Percentiles rank a stretch among this genome's conserved stretches.
Conservation (phyloP, 35 echinoderm and acorn worm genomes). For the Patiria miniata region DNA sequence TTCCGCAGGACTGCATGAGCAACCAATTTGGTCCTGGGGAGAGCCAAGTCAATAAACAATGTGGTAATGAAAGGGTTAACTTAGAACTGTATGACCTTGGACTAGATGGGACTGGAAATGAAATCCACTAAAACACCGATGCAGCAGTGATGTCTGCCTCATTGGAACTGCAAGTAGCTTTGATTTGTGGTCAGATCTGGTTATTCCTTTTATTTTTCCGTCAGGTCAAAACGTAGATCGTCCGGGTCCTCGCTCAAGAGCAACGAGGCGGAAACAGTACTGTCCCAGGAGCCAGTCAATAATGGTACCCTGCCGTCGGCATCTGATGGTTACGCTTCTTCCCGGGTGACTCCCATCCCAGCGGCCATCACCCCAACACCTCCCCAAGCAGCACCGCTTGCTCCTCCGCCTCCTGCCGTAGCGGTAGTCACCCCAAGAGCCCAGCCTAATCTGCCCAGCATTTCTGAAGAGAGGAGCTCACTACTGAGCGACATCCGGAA, state of each 20-base stretch:
- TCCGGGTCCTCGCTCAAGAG: background rate
- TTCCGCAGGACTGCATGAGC: too few relatives aligned
- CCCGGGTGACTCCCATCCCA: too few relatives aligned
- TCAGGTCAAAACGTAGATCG: background rate
- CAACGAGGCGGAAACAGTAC: background rate
- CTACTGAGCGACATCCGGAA: slow-evolving; percentile 30
- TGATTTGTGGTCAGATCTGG: too few relatives aligned
- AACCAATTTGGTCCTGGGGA: too few relatives aligned
- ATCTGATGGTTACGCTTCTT: too few relatives aligned
- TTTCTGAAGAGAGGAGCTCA: background rate
- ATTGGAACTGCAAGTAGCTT: too few relatives aligned
- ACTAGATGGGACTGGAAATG: too few relatives aligned
- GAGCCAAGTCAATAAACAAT: too few relatives aligned
- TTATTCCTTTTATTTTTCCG: background rate
- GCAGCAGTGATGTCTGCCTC: too few relatives aligned
- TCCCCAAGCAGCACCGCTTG: background rate
- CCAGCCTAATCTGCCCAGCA: background rate
- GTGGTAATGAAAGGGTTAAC: too few relatives aligned
- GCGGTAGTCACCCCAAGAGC: background rate
- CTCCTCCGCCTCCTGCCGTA: slow-evolving; percentile 11
- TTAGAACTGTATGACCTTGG: too few relatives aligned
- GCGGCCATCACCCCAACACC: background rate
- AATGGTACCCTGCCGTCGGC: background rate
- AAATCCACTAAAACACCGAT: too few relatives aligned
- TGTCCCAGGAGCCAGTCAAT: background rate